Conservation (phyloP, 2,888 invertebrate genomes). For the Macaria notata region DNA sequence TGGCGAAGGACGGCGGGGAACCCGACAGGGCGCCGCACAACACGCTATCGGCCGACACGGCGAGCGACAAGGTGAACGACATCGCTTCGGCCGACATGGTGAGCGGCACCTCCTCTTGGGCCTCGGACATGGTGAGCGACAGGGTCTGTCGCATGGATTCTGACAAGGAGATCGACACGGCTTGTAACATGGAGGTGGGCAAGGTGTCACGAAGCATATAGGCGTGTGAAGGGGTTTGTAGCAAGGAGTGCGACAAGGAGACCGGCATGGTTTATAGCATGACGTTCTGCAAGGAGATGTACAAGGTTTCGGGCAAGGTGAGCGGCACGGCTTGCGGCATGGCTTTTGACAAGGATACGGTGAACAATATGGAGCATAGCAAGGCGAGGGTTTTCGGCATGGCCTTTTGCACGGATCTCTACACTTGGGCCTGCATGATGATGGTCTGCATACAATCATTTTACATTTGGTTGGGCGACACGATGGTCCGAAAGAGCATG, state of each 20-base stretch:
- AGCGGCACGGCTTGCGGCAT: not conserved
- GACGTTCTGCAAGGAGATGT: not conserved
- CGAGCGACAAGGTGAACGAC: constrained; percentile 3
- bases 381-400: constrained; percentile 29
- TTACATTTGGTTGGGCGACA: constrained; percentile 58
- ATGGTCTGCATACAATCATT: constrained; percentile 52
- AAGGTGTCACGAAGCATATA: not conserved
- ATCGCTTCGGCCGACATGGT: not conserved
- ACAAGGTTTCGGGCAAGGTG: not conserved
- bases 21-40: not conserved
- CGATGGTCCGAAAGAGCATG: constrained; percentile 35
- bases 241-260: not conserved
- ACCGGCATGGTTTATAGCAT: not conserved
- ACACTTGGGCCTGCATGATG: constrained; percentile 47
- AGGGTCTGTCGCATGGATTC: constrained; percentile 8
- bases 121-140: constrained; percentile 4
- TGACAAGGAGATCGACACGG: not conserved
- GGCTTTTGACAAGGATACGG: not conserved
- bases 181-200: not conserved
- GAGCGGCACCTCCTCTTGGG: not conserved
- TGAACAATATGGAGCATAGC: not conserved
- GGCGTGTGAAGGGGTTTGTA: not conserved
- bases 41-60: constrained; percentile 15
- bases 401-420: constrained; percentile 47
- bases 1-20: not conserved